Evolutionary conservation across 2,888 invertebrate genomes (phyloP), one percentile per base, ranked within the genome.

Genomic region (Pandemis heparana): DNA sequence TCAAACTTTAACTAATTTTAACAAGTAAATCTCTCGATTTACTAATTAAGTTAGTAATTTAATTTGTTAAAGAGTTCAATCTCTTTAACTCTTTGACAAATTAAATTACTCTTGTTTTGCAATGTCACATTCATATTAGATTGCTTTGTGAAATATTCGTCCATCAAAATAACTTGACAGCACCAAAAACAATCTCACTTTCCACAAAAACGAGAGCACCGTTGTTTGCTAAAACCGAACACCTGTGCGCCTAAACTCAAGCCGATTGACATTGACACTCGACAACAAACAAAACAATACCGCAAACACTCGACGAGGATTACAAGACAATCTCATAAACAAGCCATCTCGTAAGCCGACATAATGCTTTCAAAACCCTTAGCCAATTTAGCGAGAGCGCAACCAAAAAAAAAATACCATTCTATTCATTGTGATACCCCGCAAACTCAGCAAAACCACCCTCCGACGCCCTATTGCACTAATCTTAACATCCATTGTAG

Each of bases 321-420:
- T 89, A 89, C 84, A 80, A 53, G 85, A 90, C 87, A 88, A 89
- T 82, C 77, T 77, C 80, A 82, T 87, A 90, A 92, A 91, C 88
- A 90, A 67, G n/a, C 16, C 75, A 74, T 80, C 75, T 78, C 81
- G 78, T 79, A 79, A 82, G 77, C 75, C 76, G 82, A 83, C 83
- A 84, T 86, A 86, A 88, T 87, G 82, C 88, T 80, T 86, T 83
- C 79, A 83, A 83, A 87, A 86, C 88, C 85, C 85, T 90, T 91
- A 92, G 87, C 90, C 91, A 93, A 94, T 92, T 92, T 91, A 87
- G 78, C 78, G 77, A 83, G 77, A 83, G 79, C 79, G 80, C 78
- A 81, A 84, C 74, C 56, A 71, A 76, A 82, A 85, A 87, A 88
- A 87, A 81, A 77, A 73, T 75, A 75, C 77, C 77, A 79, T 83